These are phyloP conservation scores for Perizoma flavofasciatum DNA, from an alignment of 2,888 invertebrate genomes.

Conservation along the genomic window DNA sequence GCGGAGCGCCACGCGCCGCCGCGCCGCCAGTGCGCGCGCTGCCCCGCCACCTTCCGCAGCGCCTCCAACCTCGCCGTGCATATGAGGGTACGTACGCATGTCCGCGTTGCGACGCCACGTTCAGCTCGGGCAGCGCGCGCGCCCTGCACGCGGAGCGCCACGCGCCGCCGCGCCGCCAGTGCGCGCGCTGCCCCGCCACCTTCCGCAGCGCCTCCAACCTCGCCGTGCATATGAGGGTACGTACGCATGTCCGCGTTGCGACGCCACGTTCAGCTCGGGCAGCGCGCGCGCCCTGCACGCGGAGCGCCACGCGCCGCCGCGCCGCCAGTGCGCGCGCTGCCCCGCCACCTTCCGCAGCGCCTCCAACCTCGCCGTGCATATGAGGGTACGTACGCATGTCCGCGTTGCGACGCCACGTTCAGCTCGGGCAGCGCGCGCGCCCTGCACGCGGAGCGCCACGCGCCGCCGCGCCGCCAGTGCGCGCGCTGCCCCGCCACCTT, in stretches of 20 bases:
- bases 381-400: not conserved
- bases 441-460: not conserved
- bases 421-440: not conserved
- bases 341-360: not conserved
- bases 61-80: slow-evolving; percentile 4
- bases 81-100: not conserved
- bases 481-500: not conserved
- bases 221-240: not conserved
- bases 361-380: slow-evolving; percentile 4
- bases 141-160: not conserved
- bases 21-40: not conserved
- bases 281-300: not conserved
- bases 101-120: not conserved
- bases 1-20: slow-evolving; percentile 2
- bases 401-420: not conserved
- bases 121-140: not conserved
- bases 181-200: not conserved
- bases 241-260: not conserved
- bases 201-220: slow-evolving; percentile 4
- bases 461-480: slow-evolving; percentile 5
- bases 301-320: slow-evolving; percentile 2
- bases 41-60: not conserved
- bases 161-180: slow-evolving; percentile 2
- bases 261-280: not conserved
- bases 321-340: not conserved